Conservation (phyloP, 2,888 invertebrate genomes). For the Sminthurides aquaticus region DNA sequence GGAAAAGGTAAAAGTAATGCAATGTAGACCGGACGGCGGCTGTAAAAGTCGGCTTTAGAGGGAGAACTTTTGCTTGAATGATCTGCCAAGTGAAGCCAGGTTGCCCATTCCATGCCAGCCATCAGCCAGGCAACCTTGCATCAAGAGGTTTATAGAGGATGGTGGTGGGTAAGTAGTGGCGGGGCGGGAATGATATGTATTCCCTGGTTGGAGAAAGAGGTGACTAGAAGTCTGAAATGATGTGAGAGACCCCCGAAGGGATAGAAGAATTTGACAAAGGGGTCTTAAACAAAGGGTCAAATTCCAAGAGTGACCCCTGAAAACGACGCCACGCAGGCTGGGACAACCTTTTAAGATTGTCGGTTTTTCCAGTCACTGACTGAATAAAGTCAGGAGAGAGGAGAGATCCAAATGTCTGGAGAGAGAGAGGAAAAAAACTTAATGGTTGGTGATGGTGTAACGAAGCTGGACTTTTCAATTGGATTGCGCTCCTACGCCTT, state of each 20-base stretch:
- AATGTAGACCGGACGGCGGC: neutral
- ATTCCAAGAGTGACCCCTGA: conserved; percentile 42
- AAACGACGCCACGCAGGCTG: conserved; percentile 43
- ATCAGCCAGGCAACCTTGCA: too few relatives aligned
- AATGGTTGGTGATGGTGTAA: neutral
- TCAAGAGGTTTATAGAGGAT: too few relatives aligned
- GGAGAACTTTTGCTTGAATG: neutral
- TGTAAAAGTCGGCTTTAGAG: neutral
- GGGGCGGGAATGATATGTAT: too few relatives aligned
- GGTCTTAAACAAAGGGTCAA: conserved; percentile 43
- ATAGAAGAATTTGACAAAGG: conserved; percentile 38
- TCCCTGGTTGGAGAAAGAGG: conserved; percentile 5
- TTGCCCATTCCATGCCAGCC: neutral
- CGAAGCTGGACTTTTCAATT: too few relatives aligned
- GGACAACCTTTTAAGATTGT: conserved; percentile 31
- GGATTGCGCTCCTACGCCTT: too few relatives aligned
- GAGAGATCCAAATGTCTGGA: neutral
- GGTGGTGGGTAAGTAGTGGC: too few relatives aligned
- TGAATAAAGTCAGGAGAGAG: neutral
- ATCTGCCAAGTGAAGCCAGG: neutral
- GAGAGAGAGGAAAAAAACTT: too few relatives aligned
- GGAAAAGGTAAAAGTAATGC: too few relatives aligned
- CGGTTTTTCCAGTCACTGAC: conserved; percentile 4
- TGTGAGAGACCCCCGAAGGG: conserved; percentile 23
- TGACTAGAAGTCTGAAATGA: conserved; percentile 12